phyloP scores from a whole-genome alignment of 2,797 vertebrate genomes.

The Numenius phaeopus region DNA sequence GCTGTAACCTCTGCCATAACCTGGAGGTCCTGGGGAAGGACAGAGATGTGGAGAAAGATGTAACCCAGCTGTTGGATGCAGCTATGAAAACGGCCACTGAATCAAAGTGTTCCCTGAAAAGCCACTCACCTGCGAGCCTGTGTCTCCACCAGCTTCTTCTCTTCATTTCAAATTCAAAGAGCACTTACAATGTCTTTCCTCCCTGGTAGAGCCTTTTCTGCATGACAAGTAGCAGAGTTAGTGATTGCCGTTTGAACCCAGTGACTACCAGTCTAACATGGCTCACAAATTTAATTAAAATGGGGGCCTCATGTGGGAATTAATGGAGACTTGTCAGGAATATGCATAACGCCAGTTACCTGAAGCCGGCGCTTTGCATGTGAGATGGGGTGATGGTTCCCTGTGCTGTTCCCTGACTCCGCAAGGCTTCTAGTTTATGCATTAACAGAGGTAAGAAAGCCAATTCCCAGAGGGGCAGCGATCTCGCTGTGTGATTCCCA shows the following conservation, averaged over 20 bases:
- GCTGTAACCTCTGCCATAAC: accelerated
- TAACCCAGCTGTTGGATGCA: not conserved
- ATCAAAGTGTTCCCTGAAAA: accelerated
- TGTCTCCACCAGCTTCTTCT: not conserved
- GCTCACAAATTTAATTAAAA: not conserved
- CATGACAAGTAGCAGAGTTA: not conserved
- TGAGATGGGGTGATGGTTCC: accelerated
- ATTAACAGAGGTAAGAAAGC: not conserved
- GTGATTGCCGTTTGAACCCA: not conserved
- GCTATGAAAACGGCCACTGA: not conserved
- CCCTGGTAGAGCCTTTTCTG: not conserved
- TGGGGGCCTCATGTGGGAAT: not conserved
- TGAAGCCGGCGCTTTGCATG: not conserved
- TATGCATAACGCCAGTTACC: not conserved
- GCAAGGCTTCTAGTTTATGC: not conserved
- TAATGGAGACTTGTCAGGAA: not conserved
- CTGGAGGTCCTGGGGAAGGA: not conserved
- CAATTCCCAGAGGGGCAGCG: not conserved
- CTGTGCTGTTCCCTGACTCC: not conserved
- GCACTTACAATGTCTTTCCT: not conserved
- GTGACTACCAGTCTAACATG: not conserved
- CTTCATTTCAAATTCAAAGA: not conserved
- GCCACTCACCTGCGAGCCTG: accelerated
- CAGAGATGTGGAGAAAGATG: too few relatives aligned
- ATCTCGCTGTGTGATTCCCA: not conserved